A percentile compares a stretch with the other conserved stretches of the same genome.
Evolutionary conservation across 2,797 vertebrate genomes (phyloP).

Genomic region (Enteromius radiatus): DNA sequence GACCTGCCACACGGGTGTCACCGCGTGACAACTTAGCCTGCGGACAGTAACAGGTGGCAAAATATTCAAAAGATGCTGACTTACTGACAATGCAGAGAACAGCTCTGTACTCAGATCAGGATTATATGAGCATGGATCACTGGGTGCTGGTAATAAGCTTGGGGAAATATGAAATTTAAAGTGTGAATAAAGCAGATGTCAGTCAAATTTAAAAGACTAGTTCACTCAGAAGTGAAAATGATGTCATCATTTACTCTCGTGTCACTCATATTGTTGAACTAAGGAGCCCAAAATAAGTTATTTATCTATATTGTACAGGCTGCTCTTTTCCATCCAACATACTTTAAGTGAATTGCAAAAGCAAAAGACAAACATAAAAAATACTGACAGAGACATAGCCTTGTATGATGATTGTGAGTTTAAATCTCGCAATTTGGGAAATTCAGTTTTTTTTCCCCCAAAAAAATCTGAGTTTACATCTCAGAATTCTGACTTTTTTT

Average conservation of each 20-base stretch:
- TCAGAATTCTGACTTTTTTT: background rate
- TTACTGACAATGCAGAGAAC: conserved; percentile 17
- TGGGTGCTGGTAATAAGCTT: background rate
- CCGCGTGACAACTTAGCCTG: conserved; percentile 71
- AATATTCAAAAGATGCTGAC: conserved; percentile 53
- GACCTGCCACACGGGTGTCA: conserved; percentile 64
- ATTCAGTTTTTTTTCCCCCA: no score
- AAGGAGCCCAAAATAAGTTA: background rate
- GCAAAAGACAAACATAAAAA: background rate
- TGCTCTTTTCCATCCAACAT: background rate
- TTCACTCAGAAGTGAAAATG: background rate
- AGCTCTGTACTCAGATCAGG: background rate
- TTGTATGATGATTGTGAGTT: background rate
- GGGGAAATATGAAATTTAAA: conserved; percentile 15
- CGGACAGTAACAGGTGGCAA: conserved; percentile 81
- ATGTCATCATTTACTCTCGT: background rate
- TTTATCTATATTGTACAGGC: background rate
- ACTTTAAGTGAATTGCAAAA: background rate
- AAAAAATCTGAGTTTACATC: background rate
- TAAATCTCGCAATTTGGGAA: background rate
- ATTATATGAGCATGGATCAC: conserved; percentile 2
- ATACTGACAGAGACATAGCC: background rate
- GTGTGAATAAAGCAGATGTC: background rate
- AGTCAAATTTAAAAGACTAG: background rate
- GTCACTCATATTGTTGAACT: background rate